Conservation (phyloP, 2,888 invertebrate genomes). For the Tetramorium bicarinatum region DNA sequence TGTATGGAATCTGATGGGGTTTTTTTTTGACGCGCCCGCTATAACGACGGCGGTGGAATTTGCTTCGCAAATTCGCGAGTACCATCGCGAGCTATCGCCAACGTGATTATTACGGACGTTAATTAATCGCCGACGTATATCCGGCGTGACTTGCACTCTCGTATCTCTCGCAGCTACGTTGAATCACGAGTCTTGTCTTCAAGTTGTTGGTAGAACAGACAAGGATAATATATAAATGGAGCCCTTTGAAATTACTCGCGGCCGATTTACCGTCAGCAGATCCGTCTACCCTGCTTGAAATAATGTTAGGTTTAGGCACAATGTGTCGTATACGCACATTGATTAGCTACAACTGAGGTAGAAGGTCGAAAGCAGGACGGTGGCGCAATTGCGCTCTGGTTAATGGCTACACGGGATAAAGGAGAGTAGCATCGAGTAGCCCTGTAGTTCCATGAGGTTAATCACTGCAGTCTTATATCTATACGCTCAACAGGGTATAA, state of each 20-base stretch:
- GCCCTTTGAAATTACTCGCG: constrained; percentile 27
- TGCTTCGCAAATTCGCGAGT: constrained; percentile 5
- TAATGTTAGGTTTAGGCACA: constrained; percentile 48
- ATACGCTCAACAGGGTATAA: background rate
- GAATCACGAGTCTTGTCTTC: constrained; percentile 39
- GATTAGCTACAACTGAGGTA: constrained; percentile 40
- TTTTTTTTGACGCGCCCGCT: background rate
- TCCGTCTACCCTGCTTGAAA: constrained; percentile 29
- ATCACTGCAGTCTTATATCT: constrained; percentile 40
- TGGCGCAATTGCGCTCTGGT: constrained; percentile 63
- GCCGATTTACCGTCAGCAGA: background rate
- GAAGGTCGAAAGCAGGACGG: constrained; percentile 29
- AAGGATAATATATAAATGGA: constrained; percentile 23
- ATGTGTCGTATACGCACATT: constrained; percentile 46
- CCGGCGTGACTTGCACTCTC: constrained; percentile 5
- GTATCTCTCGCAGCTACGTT: constrained; percentile 8
- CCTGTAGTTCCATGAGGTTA: constrained; percentile 29
- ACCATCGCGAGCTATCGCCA: constrained; percentile 14
- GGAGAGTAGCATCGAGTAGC: constrained; percentile 34
- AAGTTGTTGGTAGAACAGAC: constrained; percentile 5
- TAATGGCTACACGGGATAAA: constrained; percentile 62
- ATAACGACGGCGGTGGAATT: background rate
- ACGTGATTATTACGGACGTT: constrained; percentile 20
- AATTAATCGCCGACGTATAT: constrained; percentile 37
- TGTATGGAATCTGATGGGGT: constrained; percentile 14